A percentile compares a stretch with the other conserved stretches of the same genome.
Evolutionary conservation across 1,140 invertebrate species (phyloP).

Genomic region (Leguminivora glycinivorella): DNA sequence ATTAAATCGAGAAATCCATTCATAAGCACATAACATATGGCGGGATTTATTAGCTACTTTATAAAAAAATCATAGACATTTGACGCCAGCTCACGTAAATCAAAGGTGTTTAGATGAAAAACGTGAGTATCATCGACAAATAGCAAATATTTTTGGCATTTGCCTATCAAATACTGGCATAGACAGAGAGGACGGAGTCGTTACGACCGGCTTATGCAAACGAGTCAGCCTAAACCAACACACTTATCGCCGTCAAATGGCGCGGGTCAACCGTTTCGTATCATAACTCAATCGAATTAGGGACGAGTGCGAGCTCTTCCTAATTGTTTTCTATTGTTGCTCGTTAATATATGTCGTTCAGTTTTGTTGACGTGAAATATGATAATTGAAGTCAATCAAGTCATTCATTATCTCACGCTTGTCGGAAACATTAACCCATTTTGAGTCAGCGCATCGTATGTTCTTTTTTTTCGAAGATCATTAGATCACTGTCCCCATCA

Average conservation of each 20-base stretch:
- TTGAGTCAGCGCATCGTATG: not conserved
- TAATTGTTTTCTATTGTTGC: constrained; percentile 25
- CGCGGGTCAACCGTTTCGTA: constrained; percentile 15
- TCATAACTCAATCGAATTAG: constrained; percentile 28
- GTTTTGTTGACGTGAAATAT: constrained; percentile 12
- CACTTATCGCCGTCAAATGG: constrained; percentile 27
- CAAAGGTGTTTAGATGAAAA: not conserved
- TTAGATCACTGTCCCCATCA: not conserved
- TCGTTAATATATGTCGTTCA: constrained; percentile 12
- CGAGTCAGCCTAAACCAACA: constrained; percentile 22
- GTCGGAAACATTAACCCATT: not conserved
- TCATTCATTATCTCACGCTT: not conserved
- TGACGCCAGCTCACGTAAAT: not conserved
- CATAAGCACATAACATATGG: not conserved
- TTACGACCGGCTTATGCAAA: constrained; percentile 19
- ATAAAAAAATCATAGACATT: not conserved
- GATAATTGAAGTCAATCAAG: constrained; percentile 2
- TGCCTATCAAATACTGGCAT: not conserved
- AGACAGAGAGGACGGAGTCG: not conserved
- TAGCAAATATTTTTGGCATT: not conserved
- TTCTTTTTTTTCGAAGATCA: not conserved
- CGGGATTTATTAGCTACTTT: too few species aligned
- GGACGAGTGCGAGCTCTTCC: constrained; percentile 12
- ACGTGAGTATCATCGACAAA: not conserved
- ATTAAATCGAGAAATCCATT: not conserved